phyloP scores from a whole-genome alignment of 30 jellyfish, hydroid and myxozoan species.

The Chrysaora quinquecirrha region DNA sequence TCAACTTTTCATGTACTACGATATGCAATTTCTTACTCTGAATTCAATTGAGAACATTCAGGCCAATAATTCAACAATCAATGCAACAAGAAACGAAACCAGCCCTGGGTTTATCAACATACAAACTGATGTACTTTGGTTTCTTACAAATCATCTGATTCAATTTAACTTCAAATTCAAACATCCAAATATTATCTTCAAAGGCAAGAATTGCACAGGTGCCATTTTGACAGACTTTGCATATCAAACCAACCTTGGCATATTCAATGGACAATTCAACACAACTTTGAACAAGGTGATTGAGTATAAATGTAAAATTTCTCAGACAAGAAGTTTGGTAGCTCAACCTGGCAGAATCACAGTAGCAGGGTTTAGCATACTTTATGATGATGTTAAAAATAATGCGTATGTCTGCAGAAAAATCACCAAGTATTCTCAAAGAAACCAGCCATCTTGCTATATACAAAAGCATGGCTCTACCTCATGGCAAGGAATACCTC shows the following conservation, averaged over 20 bases:
- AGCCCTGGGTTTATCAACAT: conserved; percentile 2
- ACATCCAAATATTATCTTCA: not conserved
- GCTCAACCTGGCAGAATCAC: not conserved
- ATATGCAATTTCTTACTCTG: conserved; percentile 11
- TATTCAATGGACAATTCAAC: not conserved
- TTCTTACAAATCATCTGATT: not conserved
- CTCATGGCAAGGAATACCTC: conserved; percentile 1
- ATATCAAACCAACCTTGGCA: conserved; percentile 8
- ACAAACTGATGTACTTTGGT: not conserved
- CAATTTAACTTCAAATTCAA: conserved; percentile 5
- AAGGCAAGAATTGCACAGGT: not conserved
- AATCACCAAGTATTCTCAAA: not conserved
- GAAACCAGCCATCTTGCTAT: conserved; percentile 1
- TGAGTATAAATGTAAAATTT: conserved; percentile 11
- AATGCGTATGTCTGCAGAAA: conserved; percentile 12
- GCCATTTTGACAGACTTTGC: not conserved
- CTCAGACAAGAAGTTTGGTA: not conserved
- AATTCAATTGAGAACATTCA: not conserved
- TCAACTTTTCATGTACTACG: conserved; percentile 21
- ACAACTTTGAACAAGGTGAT: not conserved
- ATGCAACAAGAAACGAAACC: not conserved
- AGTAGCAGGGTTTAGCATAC: conserved; percentile 30
- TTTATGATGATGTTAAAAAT: conserved; percentile 11
- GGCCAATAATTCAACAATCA: not conserved
- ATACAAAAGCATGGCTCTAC: not conserved